Evolutionary conservation across 2,113 vertebrate species (phyloP).

Genomic region (Bombycilla garrulus): DNA sequence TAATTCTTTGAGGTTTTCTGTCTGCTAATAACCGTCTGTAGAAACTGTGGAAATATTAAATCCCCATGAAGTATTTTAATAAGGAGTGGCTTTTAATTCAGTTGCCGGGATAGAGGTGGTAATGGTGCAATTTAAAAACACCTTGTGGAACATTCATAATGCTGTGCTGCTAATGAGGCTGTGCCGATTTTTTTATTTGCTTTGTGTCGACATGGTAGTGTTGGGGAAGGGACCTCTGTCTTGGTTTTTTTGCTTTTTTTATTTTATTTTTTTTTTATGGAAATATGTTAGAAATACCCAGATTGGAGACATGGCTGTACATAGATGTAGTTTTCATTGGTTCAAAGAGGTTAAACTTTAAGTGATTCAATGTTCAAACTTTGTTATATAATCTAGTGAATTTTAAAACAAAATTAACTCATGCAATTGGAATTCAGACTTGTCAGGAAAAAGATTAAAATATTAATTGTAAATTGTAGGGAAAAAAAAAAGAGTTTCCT

Average conservation of each 20-base stretch:
- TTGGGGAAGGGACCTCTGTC: neutral
- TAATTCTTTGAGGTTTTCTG: neutral
- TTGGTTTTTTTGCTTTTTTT: neutral
- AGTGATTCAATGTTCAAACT: neutral
- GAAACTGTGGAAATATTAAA: neutral
- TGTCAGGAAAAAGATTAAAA: neutral
- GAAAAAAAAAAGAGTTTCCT: neutral
- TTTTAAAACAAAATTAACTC: neutral
- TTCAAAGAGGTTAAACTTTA: neutral
- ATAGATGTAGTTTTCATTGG: neutral
- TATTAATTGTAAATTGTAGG: neutral
- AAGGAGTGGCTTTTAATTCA: neutral
- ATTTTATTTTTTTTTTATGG: neutral
- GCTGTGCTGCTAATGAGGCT: neutral
- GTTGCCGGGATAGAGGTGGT: neutral
- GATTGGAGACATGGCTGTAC: neutral
- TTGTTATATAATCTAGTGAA: neutral
- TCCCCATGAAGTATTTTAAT: neutral
- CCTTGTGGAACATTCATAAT: neutral
- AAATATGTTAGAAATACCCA: neutral
- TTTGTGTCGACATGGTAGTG: neutral
- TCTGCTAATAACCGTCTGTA: neutral
- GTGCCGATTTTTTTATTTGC: neutral
- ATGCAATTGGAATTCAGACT: neutral
- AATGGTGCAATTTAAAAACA: neutral